Evolutionary conservation across 2,113 vertebrate genomes (phyloP), one percentile per base, ranked within the genome.

Genomic region (Cavia porcellus): DNA sequence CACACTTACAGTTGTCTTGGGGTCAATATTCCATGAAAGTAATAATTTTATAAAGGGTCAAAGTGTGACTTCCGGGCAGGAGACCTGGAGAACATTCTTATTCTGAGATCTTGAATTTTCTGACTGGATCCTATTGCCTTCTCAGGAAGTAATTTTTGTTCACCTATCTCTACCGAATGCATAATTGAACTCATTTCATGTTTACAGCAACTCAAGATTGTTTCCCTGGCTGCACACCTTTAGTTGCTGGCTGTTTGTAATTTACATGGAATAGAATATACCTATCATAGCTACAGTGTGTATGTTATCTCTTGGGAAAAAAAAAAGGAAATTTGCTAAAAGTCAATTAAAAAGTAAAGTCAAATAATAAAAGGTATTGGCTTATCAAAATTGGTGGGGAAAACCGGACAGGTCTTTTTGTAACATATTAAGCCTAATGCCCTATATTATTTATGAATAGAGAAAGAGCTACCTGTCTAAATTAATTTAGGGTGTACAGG

Each of bases 31-130:
- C 8, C 30, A 70, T 35, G 3, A 8, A 72, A 25, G 61, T 88
- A 59, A 79, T 75, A 81, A 92, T 93, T 91, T 89, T 25, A 89
- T 38, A 45, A 32, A 66, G 4, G 17, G 6, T 42, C 10, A 87
- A 77, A 86, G 5, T 42, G 25, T 86, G 5, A 64, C 30, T 87
- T 81, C 35, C 61, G 88, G 3, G 28, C 20, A 83, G 30, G 24
- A 81, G 11, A 19, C 2, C 0, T n/a, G 28, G 38, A 59, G 42
- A 38, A 6, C 13, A 2, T 28, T 3, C 2, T 28, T 17, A 47
- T 35, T 91, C 20, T 82, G 38, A 52, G 38, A 68, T 4, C 8
- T 72, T 47, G 24, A 89, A 13, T 1, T 45, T 57, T 61, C 83
- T 66, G 5, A 90, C 1, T 38, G 2, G 1, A 22, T 66, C 0